Evolutionary conservation across 2,888 invertebrate genomes (phyloP), one percentile per base, ranked within the genome.

Genomic region (Chaitophorus viminalis): DNA sequence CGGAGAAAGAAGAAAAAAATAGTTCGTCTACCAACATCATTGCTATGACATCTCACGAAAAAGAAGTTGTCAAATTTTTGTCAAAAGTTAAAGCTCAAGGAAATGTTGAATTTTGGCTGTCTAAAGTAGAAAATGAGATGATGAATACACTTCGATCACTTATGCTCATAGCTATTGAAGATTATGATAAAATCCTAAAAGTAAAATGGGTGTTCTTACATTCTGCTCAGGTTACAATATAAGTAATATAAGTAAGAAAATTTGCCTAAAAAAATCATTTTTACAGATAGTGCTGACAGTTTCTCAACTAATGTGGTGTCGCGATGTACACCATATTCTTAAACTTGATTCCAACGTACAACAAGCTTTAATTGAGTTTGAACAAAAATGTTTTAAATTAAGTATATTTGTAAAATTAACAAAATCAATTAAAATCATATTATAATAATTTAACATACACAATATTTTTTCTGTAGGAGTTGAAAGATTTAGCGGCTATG

Each of bases 91-190:
- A 95, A 76, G 98, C 98, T 0, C 93, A 97, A 90, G 98, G 98
- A 83, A 98, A 98, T 92, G 98, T 99, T 0, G 99, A 99, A 91
- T 98, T 97, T 92, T 99, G 98, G 99, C 92, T 98, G 17, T 94
- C 96, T 3, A 97, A 96, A 92, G 97, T 98, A 2, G 98, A 98
- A 91, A 95, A 96, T 83, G 95, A 95, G 0, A 98, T 98, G 97
- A 96, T 97, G 90, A 92, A 94, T 0, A 95, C 96, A 0, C 93
- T 97, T 9, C 94, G 95, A 90, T 94, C 94, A 89, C 93, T 94
- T 89, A 96, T 96, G 95, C 96, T 96, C 91, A 91, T 91, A n/a
- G 94, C 96, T 0, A 93, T 97, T 46, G 92, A 92, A 78, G 96
- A 97, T 91, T 96, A 94, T 91, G 91, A 93, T 90, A 90, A 91